Evolutionary conservation across 2,888 invertebrate genomes (phyloP).

Genomic region (Tineola bisselliella): DNA sequence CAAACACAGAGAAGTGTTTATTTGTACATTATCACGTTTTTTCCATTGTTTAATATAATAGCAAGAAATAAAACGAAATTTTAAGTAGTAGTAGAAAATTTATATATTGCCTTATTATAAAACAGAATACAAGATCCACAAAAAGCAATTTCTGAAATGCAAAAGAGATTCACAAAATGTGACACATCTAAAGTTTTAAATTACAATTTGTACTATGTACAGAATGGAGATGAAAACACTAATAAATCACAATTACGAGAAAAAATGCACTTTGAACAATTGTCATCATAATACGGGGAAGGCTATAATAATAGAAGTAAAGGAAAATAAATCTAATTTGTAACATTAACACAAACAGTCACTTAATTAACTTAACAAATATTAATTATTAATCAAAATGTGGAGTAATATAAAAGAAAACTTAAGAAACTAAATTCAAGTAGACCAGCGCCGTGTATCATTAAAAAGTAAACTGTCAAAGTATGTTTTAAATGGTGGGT

Average conservation of each 20-base stretch:
- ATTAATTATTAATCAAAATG: slow-evolving; percentile 25
- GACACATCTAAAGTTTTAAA: slow-evolving; percentile 23
- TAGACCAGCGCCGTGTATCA: neutral
- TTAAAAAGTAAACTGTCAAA: neutral
- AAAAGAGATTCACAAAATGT: slow-evolving; percentile 54
- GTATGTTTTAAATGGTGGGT: neutral
- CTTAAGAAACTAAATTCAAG: neutral
- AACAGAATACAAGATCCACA: slow-evolving; percentile 53
- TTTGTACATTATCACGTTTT: no score
- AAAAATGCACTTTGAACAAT: slow-evolving; percentile 18
- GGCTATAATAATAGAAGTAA: slow-evolving; percentile 32
- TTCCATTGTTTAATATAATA: no score
- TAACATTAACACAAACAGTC: slow-evolving; percentile 42
- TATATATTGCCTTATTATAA: slow-evolving; percentile 49
- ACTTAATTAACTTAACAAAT: slow-evolving; percentile 54
- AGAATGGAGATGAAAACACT: slow-evolving; percentile 38
- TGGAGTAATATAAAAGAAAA: neutral
- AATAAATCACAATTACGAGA: slow-evolving; percentile 37
- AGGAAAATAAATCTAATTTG: slow-evolving; percentile 46
- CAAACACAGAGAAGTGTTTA: no score
- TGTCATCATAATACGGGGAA: slow-evolving; percentile 48
- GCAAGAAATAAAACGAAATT: neutral
- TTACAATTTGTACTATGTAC: slow-evolving; percentile 51
- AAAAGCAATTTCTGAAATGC: slow-evolving; percentile 55
- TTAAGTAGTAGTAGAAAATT: slow-evolving; percentile 43